Evolutionary conservation across 1,140 invertebrate genomes (phyloP), one percentile per base, ranked within the genome.

Genomic region (Atta cephalotes): DNA sequence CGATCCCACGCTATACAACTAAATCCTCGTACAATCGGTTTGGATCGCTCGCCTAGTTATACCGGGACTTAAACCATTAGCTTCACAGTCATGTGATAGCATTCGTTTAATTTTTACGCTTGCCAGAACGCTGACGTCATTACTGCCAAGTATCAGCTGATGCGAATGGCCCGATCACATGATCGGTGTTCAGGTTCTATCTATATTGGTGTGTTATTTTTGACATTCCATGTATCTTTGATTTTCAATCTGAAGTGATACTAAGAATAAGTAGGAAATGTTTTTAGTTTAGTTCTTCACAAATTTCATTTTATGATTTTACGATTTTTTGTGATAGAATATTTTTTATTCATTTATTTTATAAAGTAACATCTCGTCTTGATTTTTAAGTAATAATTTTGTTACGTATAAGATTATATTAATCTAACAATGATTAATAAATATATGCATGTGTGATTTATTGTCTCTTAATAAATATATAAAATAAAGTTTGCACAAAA

Each of bases 1-100:
- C 74, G 88, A 85, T 90, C 88, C 89, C 89, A 89, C 89, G 89
- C 68, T 76, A 76, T 28, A 82, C 87, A 89, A 90, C 89, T 89
- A 89, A 89, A 90, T 62, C 45, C 70, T 21, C 70, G 25, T n/a
- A 39, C 65, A 78, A 79, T 85, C 80, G 31, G 63, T 53, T 65
- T 16, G 21, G 5, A n/a, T 28, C 21, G 80, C 68, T 31, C 56
- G 82, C 77, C 74, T 87, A 89, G 85, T 74, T 79, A 76, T 51
- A 80, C 78, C 70, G 79, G 74, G 62, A 72, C 66, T 90, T 87
- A 49, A 85, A 90, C 87, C 70, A 68, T 80, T 80, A 60, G 53
- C 58, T 60, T 49, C 78, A 18, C 53, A 53, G 53, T 49, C 58
- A 63, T 85, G 86, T 76, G 78, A 87, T 79, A 85, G 56, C 74